Conservation (phyloP, 2,113 vertebrate genomes). For the Gallinago undulata region DNA sequence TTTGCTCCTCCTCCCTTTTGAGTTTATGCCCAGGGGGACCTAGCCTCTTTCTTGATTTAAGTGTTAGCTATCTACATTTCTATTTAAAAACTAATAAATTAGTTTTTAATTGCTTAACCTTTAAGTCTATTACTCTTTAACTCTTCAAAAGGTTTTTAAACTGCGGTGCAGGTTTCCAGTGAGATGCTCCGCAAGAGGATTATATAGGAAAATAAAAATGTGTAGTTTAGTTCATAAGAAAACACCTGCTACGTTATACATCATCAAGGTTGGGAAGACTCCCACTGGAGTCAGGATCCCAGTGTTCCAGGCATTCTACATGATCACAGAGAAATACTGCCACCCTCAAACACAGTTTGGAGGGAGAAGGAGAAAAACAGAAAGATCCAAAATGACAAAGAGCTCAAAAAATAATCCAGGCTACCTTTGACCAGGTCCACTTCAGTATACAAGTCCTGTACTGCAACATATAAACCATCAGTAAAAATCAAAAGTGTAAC, state of each 20-base stretch:
- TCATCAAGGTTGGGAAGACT: not conserved
- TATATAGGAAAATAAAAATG: not conserved
- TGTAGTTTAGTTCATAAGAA: not conserved
- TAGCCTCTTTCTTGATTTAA: not conserved
- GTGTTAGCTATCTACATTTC: not conserved
- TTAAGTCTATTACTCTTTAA: not conserved
- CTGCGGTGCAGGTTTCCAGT: not conserved
- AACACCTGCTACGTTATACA: not conserved
- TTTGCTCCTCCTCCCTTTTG: not conserved
- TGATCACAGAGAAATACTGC: not conserved
- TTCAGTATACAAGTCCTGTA: not conserved
- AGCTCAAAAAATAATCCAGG: not conserved
- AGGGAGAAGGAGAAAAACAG: not conserved
- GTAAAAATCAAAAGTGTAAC: not conserved
- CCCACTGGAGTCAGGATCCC: not conserved
- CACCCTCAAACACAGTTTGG: not conserved
- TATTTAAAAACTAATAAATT: not conserved
- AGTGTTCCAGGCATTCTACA: not conserved
- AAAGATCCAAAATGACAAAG: not conserved
- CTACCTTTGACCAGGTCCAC: not conserved
- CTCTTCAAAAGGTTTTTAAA: not conserved
- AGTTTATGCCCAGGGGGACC: not conserved
- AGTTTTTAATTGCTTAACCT: not conserved
- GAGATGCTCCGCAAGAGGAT: not conserved
- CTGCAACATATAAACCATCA: not conserved